Evolutionary conservation across 2,113 vertebrate genomes (phyloP).

Genomic region (Periophthalmodon schlosseri): DNA sequence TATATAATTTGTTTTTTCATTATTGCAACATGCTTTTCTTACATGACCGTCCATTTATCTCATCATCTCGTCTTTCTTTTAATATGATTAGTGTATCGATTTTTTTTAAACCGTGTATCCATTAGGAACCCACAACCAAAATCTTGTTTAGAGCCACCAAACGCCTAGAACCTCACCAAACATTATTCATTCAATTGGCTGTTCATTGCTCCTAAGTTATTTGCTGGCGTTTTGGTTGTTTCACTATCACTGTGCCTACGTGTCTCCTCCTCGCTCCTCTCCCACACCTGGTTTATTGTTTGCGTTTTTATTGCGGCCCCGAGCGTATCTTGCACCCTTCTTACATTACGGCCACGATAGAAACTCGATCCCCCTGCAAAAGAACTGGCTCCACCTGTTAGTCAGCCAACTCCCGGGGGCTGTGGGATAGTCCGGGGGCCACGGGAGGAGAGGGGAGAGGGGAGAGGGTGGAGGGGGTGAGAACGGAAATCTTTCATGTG

Average conservation of each 20-base stretch:
- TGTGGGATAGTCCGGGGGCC: constrained; percentile 37
- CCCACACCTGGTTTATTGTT: constrained; percentile 40
- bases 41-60: too few relatives aligned
- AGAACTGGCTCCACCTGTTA: constrained; percentile 66
- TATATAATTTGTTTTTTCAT: too few relatives aligned
- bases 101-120: too few relatives aligned
- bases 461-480: constrained; percentile 52
- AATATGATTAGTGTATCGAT: too few relatives aligned
- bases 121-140: too few relatives aligned
- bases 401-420: constrained; percentile 60
- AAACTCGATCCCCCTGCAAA: constrained; percentile 60
- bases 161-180: too few relatives aligned
- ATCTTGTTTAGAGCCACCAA: too few relatives aligned
- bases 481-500: constrained; percentile 67
- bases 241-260: not conserved
- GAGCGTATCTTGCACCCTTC: constrained; percentile 52
- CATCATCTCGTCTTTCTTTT: too few relatives aligned
- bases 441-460: constrained; percentile 37
- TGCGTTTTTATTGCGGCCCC: constrained; percentile 33
- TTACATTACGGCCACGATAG: constrained; percentile 57
- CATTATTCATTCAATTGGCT: not conserved
- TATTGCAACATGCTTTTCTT: too few relatives aligned
- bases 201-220: not conserved
- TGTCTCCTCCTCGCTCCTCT: not conserved
- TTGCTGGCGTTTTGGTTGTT: not conserved